Percentiles rank a stretch among this genome's conserved stretches.
Conservation (phyloP, 2,797 vertebrate genomes). For the Mustela erminea region DNA sequence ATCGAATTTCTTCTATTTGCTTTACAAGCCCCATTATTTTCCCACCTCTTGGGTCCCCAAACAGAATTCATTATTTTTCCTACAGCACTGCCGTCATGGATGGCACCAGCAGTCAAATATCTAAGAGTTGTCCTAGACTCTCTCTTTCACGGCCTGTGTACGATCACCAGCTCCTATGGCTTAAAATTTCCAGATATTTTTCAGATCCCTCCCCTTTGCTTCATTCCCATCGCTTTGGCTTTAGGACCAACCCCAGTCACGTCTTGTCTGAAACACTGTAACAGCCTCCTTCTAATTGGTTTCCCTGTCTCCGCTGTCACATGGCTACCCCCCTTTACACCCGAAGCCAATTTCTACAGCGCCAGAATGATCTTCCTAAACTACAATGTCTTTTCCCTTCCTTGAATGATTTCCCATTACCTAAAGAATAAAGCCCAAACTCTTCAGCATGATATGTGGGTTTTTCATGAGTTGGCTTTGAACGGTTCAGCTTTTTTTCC, state of each 20-base stretch:
- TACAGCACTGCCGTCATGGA: background rate
- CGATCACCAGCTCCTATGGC: background rate
- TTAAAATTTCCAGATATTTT: background rate
- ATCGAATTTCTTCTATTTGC: background rate
- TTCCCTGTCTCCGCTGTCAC: background rate
- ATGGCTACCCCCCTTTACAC: background rate
- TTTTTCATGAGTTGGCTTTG: background rate
- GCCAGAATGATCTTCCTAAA: constrained; percentile 1
- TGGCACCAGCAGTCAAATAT: background rate
- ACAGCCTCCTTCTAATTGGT: background rate
- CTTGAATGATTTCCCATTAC: constrained; percentile 16
- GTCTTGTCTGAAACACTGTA: background rate
- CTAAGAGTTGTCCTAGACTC: background rate
- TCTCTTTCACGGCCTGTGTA: background rate
- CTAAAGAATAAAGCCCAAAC: background rate
- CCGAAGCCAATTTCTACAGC: background rate
- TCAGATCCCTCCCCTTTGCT: background rate
- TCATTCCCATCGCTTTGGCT: background rate
- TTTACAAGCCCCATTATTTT: background rate
- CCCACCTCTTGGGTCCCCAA: background rate
- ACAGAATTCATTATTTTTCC: background rate
- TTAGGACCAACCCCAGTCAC: background rate
- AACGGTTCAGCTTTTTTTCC: background rate
- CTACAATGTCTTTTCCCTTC: constrained; percentile 44
- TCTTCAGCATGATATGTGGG: background rate